phyloP scores from a whole-genome alignment of 2,113 vertebrate genomes.

The Diadophis punctatus region DNA sequence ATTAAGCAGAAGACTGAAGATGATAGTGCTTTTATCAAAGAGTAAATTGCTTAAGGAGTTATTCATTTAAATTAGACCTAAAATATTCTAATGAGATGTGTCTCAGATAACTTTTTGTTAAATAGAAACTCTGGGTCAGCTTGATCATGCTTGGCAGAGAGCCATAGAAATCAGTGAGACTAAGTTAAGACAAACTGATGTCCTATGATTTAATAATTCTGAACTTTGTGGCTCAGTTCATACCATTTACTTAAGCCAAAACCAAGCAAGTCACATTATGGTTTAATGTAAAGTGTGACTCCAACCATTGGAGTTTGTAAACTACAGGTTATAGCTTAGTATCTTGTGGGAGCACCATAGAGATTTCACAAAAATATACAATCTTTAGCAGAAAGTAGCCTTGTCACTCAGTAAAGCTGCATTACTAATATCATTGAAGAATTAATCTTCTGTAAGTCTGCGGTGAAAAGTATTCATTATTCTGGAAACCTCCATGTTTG shows the following conservation, averaged over 20 bases:
- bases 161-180: neutral
- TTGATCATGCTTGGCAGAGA: neutral
- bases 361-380: neutral
- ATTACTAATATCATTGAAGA: neutral
- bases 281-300: neutral
- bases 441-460: neutral
- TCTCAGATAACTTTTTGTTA: neutral
- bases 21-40: neutral
- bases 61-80: neutral
- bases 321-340: neutral
- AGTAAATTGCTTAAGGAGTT: neutral
- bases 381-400: neutral
- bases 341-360: neutral
- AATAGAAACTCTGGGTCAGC: neutral
- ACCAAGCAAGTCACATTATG: neutral
- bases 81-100: neutral
- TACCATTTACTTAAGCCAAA: neutral
- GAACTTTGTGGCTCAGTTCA: neutral
- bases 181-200: neutral
- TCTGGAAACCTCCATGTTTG: neutral
- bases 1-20: neutral
- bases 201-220: neutral
- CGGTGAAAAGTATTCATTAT: neutral
- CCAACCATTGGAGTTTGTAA: neutral
- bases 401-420: neutral